phyloP scores from a whole-genome alignment of 2,797 vertebrate genomes.

The Hemitrygon akajei region DNA sequence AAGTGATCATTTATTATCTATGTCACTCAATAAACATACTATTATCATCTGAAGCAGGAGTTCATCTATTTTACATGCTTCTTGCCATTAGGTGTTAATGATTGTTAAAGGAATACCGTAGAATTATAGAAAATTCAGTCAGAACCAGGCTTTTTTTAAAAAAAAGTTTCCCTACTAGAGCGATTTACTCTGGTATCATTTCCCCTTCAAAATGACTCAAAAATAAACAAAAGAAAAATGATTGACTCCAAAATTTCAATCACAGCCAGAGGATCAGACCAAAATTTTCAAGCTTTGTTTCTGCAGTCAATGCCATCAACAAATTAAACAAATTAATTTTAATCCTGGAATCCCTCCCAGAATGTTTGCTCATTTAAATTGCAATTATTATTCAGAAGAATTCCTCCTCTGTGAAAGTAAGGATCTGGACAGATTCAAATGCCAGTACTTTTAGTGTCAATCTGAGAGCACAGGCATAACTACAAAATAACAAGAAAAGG shows the following conservation, averaged over 20 bases:
- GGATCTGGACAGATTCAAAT: neutral
- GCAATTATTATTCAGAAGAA: neutral
- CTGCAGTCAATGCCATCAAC: neutral
- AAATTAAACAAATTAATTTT: neutral
- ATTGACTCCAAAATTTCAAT: neutral
- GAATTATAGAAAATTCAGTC: neutral
- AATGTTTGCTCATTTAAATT: neutral
- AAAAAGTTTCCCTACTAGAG: neutral
- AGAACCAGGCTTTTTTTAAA: neutral
- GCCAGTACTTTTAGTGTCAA: neutral
- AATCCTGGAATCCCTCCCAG: neutral
- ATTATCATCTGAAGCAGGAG: neutral
- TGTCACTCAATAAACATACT: neutral
- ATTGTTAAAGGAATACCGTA: neutral
- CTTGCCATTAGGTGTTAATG: neutral
- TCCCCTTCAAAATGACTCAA: neutral
- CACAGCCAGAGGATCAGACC: neutral
- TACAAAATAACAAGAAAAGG: neutral
- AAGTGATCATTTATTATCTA: neutral
- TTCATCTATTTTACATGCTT: neutral
- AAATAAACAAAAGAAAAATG: neutral
- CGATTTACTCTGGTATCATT: neutral
- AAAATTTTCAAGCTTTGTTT: neutral
- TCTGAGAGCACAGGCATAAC: neutral
- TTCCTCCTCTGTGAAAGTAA: neutral